Percentiles rank a stretch among this genome's conserved stretches.
These are phyloP conservation scores for Limnodromus scolopaceus DNA, from an alignment of 2,797 vertebrate species.

Conservation along the genomic window DNA sequence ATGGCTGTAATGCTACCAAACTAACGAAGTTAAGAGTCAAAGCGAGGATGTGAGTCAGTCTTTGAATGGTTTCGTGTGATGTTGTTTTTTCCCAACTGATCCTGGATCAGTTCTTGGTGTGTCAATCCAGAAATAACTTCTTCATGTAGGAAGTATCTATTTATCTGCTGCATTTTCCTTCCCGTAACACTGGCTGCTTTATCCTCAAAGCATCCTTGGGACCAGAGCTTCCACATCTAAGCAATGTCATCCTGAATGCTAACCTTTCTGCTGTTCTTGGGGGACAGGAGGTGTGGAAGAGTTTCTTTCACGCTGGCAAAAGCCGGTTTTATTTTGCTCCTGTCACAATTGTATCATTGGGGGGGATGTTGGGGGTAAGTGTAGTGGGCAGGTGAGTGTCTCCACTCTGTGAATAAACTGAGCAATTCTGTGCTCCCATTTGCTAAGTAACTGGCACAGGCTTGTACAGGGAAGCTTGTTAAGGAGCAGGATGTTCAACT, in stretches of 20 bases:
- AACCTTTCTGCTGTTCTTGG: background rate
- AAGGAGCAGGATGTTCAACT: background rate
- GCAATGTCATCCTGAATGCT: background rate
- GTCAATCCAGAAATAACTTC: conserved; percentile 41
- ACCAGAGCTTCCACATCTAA: background rate
- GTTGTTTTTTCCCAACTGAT: conserved; percentile 8
- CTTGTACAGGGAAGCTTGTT: background rate
- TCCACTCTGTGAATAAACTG: background rate
- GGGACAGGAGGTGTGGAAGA: background rate
- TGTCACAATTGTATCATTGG: background rate
- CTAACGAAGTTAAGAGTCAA: background rate
- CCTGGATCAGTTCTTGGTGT: background rate
- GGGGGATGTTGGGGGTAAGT: background rate
- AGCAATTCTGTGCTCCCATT: background rate
- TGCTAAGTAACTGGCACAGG: background rate
- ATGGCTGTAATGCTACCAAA: background rate
- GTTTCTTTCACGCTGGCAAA: background rate
- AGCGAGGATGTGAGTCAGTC: conserved; percentile 40
- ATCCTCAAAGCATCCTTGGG: background rate
- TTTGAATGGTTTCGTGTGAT: conserved; percentile 12
- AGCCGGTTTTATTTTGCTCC: background rate
- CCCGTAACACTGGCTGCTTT: background rate
- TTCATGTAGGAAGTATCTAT: conserved; percentile 24
- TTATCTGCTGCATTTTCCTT: conserved; percentile 27
- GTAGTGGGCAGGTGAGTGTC: background rate